phyloP scores from a whole-genome alignment of 2,113 vertebrate species.

The Gorsachius goisagi region DNA sequence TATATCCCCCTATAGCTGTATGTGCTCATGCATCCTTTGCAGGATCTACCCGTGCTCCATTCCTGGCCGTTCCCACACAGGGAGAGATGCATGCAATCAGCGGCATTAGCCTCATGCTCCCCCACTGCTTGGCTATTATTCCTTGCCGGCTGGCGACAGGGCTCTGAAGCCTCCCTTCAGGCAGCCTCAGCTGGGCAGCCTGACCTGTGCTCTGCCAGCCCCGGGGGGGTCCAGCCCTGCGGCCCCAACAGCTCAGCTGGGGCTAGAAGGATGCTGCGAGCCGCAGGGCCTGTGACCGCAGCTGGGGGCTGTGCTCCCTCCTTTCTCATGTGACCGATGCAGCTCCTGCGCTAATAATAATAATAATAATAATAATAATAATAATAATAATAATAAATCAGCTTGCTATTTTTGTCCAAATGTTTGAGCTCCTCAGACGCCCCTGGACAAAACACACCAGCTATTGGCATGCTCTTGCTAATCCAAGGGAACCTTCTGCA shows the following conservation, averaged over 20 bases:
- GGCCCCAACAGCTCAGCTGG: neutral
- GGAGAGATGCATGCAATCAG: neutral
- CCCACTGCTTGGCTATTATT: neutral
- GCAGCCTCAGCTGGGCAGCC: neutral
- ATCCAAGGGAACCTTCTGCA: neutral
- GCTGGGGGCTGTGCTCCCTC: neutral
- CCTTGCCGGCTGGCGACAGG: neutral
- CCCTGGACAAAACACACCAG: neutral
- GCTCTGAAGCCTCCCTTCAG: neutral
- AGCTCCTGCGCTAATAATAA: neutral
- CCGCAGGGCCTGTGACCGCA: neutral
- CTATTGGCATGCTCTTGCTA: neutral
- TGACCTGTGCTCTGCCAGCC: neutral
- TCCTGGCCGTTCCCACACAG: neutral
- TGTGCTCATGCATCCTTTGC: neutral
- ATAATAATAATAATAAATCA: neutral
- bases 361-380: no score
- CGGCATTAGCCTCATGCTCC: neutral
- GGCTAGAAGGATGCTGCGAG: neutral
- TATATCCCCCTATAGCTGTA: rapidly evolving
- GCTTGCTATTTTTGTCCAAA: neutral
- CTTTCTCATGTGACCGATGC: rapidly evolving
- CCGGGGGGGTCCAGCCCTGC: neutral
- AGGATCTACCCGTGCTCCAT: neutral
- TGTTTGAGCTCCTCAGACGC: neutral